Percentiles rank a stretch among this genome's conserved stretches.
phyloP scores from a whole-genome alignment of 2,113 vertebrate species.

The Vireo altiloquus region DNA sequence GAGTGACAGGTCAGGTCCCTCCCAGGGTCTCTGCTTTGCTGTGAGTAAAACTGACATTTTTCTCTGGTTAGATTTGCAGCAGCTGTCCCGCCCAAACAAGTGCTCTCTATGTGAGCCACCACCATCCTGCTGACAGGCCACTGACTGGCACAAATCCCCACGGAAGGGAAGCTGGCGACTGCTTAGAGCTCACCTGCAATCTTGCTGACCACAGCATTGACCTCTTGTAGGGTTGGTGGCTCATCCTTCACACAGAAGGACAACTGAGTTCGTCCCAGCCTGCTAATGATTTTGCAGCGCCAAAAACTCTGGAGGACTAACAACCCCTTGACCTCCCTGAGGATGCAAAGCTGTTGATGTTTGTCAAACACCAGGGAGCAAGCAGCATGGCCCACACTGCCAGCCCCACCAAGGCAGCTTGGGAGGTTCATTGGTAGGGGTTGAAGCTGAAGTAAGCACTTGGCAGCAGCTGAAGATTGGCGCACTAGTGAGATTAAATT shows the following conservation, averaged over 20 bases:
- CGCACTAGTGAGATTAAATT: background rate
- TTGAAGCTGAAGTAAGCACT: background rate
- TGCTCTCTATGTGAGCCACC: background rate
- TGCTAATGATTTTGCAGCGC: background rate
- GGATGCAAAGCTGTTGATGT: background rate
- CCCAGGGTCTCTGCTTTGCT: background rate
- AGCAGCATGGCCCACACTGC: fast-evolving
- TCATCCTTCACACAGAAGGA: fast-evolving
- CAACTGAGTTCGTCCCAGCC: fast-evolving
- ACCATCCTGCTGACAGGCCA: fast-evolving
- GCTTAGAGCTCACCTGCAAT: fast-evolving
- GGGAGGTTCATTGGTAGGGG: background rate
- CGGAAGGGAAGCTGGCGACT: background rate
- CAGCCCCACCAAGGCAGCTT: background rate
- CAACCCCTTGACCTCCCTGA: background rate
- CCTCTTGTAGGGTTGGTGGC: background rate
- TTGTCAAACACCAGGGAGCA: background rate
- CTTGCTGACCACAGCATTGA: background rate
- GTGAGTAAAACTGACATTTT: background rate
- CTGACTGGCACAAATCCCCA: background rate
- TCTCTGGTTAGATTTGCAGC: background rate
- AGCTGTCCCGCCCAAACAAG: background rate
- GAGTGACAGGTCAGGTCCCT: background rate
- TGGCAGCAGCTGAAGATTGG: background rate
- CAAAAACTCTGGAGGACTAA: background rate